These are phyloP conservation scores for Dichetophora obliterata DNA, from an alignment of 2,888 invertebrate species.

Conservation along the genomic window DNA sequence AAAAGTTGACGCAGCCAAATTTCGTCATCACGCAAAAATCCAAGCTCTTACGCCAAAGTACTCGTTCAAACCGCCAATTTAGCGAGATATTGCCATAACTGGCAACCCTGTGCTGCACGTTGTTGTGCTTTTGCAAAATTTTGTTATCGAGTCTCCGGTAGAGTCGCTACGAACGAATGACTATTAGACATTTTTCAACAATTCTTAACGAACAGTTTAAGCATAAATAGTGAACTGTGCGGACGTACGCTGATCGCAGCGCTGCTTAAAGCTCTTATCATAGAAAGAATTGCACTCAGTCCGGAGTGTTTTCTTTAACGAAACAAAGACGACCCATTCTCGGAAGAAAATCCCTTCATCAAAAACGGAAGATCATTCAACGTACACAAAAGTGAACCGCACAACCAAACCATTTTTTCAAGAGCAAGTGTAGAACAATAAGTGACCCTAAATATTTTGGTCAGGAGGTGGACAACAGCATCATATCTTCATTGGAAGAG, in stretches of 20 bases:
- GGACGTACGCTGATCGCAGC: constrained; percentile 44
- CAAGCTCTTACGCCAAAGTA: too few species aligned
- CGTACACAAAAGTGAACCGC: not conserved
- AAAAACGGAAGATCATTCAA: constrained; percentile 31
- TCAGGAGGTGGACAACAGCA: not conserved
- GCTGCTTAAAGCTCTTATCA: not conserved
- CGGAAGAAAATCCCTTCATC: constrained; percentile 11
- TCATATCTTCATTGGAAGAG: not conserved
- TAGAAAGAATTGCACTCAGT: not conserved
- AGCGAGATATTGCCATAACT: too few species aligned
- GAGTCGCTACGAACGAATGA: constrained; percentile 28
- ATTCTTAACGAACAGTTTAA: constrained; percentile 54
- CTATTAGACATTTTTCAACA: constrained; percentile 41
- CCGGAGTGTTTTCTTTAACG: constrained; percentile 13
- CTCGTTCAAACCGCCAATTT: too few species aligned
- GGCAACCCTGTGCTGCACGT: not conserved
- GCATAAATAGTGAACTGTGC: constrained; percentile 54
- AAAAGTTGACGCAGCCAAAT: too few species aligned
- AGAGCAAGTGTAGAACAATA: not conserved
- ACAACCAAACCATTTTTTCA: not conserved
- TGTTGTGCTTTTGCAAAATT: not conserved
- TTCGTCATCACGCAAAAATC: too few species aligned
- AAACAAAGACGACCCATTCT: not conserved
- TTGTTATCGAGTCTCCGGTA: not conserved
- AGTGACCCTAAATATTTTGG: not conserved